Base-by-base conservation (phyloP, 2,113 vertebrate species). In the Poicephalus gulielmi region DNA sequence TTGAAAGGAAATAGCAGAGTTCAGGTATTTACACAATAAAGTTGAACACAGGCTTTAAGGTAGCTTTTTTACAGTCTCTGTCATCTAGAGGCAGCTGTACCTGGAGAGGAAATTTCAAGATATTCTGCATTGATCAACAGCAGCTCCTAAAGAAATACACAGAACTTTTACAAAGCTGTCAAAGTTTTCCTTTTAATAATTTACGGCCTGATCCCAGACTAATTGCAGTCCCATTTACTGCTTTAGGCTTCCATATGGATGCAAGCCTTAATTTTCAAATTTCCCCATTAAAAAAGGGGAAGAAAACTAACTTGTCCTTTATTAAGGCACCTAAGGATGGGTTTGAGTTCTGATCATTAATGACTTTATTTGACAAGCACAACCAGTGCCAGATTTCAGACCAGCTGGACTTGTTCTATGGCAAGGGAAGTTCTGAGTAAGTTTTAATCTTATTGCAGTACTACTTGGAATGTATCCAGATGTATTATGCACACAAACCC, bases 11-110 rank as follows among this genome's bases (percentile, higher is more conserved):
- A 92, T 23, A 86, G 9, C 13, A 14, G 30, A 88, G 27, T 55
- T 86, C 68, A 81, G 80, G 83, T 90, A 88, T 78, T 86, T 82
- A 52, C 30, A 90, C 7, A 52, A 30, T 44, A 25, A 88, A 90
- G 27, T 7, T 44, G 57, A 93, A 76, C 18, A 18, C 17, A 67
- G 67, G 17, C 17, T 69, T 71, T 24, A 19, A 69, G 19, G 52
- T 27, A 85, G 52, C 16, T 52, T 80, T 93, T 82, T 74, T 11
- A 37, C 0, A 1, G 28, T 77, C 25, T 85, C 39, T 81, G 28
- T 46, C 39, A 83, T 30, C 49, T 37, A 90, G 44, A 9, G 19
- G 53, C 25, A 74, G 24, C 22, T 70, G 27, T 88, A 88, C 59
- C 75, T 90, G 44, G 17, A 69, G 31, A 79, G 39, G 49, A 85